Base-by-base conservation (phyloP, 1,140 invertebrate species). In the Antheraea pernyi region DNA sequence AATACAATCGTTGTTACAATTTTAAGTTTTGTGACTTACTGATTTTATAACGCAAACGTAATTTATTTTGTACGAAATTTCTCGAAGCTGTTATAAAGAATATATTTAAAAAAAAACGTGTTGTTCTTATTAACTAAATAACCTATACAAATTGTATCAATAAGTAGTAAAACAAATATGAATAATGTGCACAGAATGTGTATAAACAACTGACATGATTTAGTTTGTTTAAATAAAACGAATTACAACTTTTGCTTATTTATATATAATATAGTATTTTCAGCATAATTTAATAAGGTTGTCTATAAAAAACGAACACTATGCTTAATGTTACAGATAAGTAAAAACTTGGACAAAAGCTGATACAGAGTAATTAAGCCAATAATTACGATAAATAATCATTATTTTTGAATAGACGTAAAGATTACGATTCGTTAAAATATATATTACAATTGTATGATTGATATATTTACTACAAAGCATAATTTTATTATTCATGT, bases 21-120 rank as follows among this genome's bases (percentile, higher is more conserved):
- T 81, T 81, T 83, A 59, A 77, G 76, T 72, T 73, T 79, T 81
- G 73, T 77, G 73, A 77, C 71, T 74, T 73, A 71, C 64, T 53
- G 5, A 53, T 16, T 16, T 53, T 6, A 42, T 53, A 53, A 53
- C 13, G 13, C 9, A 53, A 53, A 10, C 9, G 13, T 2, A 53
- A n/a, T 53, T 16, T 53, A 16, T 53, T 53, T 53, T 53, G 5
- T n/a, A 16, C 11, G 11, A 53, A 53, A 16, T 16, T 13, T 13
- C 46, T 7, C 46, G 39, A 42, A 42, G 11, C 46, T 53, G 9
- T 39, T 19, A 59, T 67, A 61, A 59, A 42, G 46, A 42, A 61
- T 39, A 48, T 63, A 59, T 70, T n/a, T 70, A 67, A 42, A 65
- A 65, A 61, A 68, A 65, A 22, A 37, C 30, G 11, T 53, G 13